Conservation (phyloP, 30 jellyfish, hydroid and myxozoan genomes). For the Cassiopea xamachana region DNA sequence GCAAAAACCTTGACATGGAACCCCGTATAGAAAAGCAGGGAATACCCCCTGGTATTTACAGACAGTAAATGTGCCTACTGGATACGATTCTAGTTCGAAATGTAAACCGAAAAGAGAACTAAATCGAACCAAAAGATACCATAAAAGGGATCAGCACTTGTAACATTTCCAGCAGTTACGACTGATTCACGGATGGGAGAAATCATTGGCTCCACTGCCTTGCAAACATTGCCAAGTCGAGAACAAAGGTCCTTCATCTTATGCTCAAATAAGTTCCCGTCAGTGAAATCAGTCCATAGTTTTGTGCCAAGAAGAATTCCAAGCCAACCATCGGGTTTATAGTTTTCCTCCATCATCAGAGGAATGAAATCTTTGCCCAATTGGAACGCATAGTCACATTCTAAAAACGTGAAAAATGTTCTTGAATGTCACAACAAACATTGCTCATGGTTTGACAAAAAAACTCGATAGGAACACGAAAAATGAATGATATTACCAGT, state of each 20-base stretch:
- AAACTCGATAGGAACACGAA: too few relatives aligned
- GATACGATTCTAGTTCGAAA: too few relatives aligned
- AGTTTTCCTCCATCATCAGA: conserved; percentile 61
- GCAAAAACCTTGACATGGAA: too few relatives aligned
- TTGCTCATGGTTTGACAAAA: too few relatives aligned
- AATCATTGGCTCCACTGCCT: not conserved
- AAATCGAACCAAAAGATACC: not conserved
- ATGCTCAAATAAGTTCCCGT: not conserved
- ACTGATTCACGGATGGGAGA: not conserved
- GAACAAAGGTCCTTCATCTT: conserved; percentile 4
- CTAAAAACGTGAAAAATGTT: conserved; percentile 9
- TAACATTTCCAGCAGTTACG: not conserved
- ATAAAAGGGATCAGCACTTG: not conserved
- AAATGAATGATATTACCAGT: too few relatives aligned
- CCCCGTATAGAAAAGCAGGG: too few relatives aligned
- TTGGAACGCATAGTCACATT: conserved; percentile 85
- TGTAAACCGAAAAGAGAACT: too few relatives aligned
- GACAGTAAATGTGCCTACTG: too few relatives aligned
- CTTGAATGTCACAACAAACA: too few relatives aligned
- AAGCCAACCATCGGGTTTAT: conserved; percentile 87
- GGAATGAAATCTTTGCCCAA: conserved; percentile 59
- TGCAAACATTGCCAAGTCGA: conserved; percentile 1
- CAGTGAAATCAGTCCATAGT: conserved; percentile 72
- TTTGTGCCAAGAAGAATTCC: conserved; percentile 82
- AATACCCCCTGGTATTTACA: too few relatives aligned